A percentile compares a stretch with the other conserved stretches of the same genome.
Evolutionary conservation across 2,113 vertebrate genomes (phyloP).

Genomic region (Empidonax traillii): DNA sequence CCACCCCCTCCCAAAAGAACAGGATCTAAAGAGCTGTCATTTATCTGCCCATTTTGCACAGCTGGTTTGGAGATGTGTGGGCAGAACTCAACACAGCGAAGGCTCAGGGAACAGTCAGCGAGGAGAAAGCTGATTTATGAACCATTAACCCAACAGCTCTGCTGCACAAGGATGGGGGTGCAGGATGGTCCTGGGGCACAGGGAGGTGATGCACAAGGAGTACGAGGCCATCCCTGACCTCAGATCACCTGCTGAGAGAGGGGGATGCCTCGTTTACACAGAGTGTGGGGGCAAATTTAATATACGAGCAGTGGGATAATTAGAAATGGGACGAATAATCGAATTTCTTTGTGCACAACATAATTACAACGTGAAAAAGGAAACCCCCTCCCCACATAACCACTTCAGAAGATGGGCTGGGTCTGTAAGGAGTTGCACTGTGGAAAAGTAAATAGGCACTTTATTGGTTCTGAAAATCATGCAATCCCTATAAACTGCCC

Average conservation of each 20-base stretch:
- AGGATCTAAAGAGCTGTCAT: not conserved
- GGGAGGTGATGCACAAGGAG: not conserved
- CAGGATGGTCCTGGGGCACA: not conserved
- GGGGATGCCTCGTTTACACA: not conserved
- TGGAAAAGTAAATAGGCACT: not conserved
- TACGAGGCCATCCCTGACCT: not conserved
- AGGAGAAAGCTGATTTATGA: not conserved
- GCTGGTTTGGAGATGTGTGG: not conserved
- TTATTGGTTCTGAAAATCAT: not conserved
- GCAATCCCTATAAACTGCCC: not conserved
- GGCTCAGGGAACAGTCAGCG: not conserved
- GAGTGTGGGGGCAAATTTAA: not conserved
- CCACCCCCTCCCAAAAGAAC: not conserved
- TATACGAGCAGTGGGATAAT: not conserved
- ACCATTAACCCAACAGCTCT: rapidly evolving
- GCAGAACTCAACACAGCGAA: not conserved
- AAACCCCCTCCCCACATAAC: not conserved
- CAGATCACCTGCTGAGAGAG: not conserved
- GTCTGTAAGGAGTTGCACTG: not conserved
- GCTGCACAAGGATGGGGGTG: not conserved
- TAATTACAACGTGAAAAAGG: not conserved
- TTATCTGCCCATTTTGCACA: not conserved
- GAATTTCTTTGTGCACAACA: not conserved
- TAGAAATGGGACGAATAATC: not conserved
- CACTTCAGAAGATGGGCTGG: too few relatives aligned